phyloP scores from a whole-genome alignment of 2,113 vertebrate genomes.

The Larimichthys crocea region DNA sequence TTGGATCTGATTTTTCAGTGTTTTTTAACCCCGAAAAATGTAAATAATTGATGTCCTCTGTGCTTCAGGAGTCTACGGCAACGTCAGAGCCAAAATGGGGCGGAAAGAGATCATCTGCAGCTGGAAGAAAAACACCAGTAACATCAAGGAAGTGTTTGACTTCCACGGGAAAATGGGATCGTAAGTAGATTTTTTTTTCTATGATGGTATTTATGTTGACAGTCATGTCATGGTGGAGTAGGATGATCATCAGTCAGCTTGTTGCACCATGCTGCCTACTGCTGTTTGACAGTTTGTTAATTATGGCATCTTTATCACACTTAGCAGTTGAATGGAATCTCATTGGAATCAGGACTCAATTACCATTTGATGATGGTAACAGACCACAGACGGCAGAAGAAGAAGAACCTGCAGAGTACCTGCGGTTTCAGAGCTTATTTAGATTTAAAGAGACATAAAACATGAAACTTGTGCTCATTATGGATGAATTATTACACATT shows the following conservation, averaged over 20 bases:
- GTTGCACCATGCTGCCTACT: background rate
- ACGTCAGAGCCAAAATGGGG: constrained; percentile 89
- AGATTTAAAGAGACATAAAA: no score
- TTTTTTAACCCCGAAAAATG: background rate
- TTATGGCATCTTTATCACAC: background rate
- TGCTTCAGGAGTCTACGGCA: constrained; percentile 76
- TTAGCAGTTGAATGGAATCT: background rate
- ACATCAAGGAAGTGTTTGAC: constrained; percentile 93
- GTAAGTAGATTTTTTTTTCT: constrained; percentile 83
- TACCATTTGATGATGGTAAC: no score
- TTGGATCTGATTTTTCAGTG: background rate
- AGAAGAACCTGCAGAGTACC: background rate
- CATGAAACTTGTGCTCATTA: no score
- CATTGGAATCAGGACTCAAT: no score
- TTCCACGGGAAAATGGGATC: constrained; percentile 94
- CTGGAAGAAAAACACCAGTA: constrained; percentile 93
- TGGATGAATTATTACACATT: no score
- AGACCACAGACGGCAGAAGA: no score
- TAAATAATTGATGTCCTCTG: background rate
- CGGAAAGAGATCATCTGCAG: constrained; percentile 88
- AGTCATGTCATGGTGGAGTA: background rate
- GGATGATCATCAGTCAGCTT: background rate
- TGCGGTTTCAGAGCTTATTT: background rate
- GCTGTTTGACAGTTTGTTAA: background rate
- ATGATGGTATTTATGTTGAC: background rate